These are phyloP conservation scores for Paedocypris sp. DNA, from an alignment of 2,113 vertebrate genomes.

Conservation along the genomic window DNA sequence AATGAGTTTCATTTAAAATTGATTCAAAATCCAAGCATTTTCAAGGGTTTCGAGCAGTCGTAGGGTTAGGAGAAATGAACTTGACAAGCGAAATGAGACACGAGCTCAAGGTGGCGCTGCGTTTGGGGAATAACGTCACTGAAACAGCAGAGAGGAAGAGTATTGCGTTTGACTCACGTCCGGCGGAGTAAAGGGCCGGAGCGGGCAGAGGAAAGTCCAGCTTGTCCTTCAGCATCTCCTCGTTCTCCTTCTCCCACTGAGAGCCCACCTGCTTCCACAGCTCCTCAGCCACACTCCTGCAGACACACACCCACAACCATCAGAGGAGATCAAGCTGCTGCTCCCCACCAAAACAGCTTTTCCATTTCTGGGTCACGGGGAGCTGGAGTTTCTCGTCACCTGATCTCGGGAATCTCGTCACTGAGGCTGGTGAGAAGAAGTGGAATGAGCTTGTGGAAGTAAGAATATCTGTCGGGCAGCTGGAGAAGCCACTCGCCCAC, in stretches of 20 bases:
- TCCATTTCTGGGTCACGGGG: too few relatives aligned
- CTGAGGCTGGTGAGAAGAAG: conserved; percentile 73
- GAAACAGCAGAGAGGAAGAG: too few relatives aligned
- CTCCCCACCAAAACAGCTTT: too few relatives aligned
- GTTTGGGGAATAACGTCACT: not conserved
- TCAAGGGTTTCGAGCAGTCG: too few relatives aligned
- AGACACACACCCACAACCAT: not conserved
- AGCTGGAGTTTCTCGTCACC: conserved; percentile 57
- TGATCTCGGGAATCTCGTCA: conserved; percentile 79
- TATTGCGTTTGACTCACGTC: conserved; percentile 66
- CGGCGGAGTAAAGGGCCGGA: conserved; percentile 68
- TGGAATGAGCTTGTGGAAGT: conserved; percentile 85
- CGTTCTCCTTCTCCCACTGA: conserved; percentile 94
- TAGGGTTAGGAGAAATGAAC: too few relatives aligned
- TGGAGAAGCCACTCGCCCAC: conserved; percentile 79
- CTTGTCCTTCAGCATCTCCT: conserved; percentile 90
- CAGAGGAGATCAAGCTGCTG: too few relatives aligned
- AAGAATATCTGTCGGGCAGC: conserved; percentile 82
- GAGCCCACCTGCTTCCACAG: conserved; percentile 78
- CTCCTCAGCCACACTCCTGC: conserved; percentile 64
- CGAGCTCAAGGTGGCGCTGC: too few relatives aligned
- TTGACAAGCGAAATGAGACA: too few relatives aligned
- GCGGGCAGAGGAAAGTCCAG: conserved; percentile 70
- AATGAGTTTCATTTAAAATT: too few relatives aligned
- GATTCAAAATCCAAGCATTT: too few relatives aligned